Evolutionary conservation across 2,888 invertebrate genomes (phyloP).

Genomic region (Gryllus longicercus): DNA sequence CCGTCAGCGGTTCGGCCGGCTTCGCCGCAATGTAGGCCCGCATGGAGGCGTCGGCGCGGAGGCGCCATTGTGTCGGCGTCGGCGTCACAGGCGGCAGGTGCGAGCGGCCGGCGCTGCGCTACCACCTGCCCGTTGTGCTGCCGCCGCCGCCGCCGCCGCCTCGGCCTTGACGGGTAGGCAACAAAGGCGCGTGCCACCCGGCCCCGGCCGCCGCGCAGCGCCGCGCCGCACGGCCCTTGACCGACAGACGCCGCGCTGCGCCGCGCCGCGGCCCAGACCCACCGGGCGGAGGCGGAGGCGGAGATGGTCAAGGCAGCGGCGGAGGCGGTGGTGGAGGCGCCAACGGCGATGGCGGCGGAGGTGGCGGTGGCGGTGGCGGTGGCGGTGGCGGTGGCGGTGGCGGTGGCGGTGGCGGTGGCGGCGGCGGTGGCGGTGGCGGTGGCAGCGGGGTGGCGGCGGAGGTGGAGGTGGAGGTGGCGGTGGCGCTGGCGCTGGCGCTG

Average conservation of each 20-base stretch:
- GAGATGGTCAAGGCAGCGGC: not conserved
- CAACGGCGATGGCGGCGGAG: not conserved
- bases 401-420: no score
- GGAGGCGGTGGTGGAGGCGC: not conserved
- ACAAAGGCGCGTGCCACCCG: slow-evolving; percentile 10
- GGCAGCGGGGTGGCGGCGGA: no score
- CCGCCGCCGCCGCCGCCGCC: not conserved
- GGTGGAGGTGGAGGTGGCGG: no score
- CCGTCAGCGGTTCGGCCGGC: no score
- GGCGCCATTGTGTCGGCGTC: slow-evolving; percentile 1
- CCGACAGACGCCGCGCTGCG: not conserved
- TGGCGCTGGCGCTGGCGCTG: no score
- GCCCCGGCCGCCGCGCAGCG: not conserved
- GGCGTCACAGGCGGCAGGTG: not conserved
- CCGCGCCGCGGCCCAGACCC: no score
- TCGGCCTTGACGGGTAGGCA: not conserved
- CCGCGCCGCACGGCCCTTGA: not conserved
- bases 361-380: not conserved
- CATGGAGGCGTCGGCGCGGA: not conserved
- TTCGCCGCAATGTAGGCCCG: not conserved
- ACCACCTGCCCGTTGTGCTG: not conserved
- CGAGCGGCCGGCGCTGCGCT: not conserved
- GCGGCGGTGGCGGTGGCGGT: no score
- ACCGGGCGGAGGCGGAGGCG: not conserved
- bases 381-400: not conserved